phyloP scores from a whole-genome alignment of 2,888 invertebrate species.

The Conomelus anceps region DNA sequence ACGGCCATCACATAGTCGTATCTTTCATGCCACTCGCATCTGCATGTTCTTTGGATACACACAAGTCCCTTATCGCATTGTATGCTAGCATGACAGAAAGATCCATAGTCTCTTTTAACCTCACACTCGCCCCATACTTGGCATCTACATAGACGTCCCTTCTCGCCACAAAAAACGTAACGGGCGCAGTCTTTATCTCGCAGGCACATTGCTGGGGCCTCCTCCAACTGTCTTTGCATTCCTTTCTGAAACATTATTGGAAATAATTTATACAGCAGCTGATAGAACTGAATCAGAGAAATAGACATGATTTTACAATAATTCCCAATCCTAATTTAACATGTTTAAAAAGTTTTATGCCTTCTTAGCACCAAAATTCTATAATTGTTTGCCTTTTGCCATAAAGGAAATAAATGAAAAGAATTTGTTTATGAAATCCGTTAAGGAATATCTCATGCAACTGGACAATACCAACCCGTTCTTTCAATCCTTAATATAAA shows the following conservation, averaged over 20 bases:
- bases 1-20: neutral
- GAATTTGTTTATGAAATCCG: too few relatives aligned
- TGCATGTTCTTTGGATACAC: neutral
- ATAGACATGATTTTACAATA: too few relatives aligned
- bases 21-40: neutral
- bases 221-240: neutral
- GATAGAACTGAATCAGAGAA: too few relatives aligned
- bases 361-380: too few relatives aligned
- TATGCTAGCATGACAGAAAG: neutral
- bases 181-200: slow-evolving; percentile 6
- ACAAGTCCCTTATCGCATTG: slow-evolving; percentile 4
- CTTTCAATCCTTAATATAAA: too few relatives aligned
- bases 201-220: neutral
- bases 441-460: too few relatives aligned
- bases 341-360: too few relatives aligned
- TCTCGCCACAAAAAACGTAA: neutral
- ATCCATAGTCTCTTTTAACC: neutral
- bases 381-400: too few relatives aligned
- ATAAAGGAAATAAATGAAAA: too few relatives aligned
- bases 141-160: neutral
- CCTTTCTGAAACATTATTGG: neutral
- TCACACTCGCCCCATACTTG: slow-evolving; percentile 16
- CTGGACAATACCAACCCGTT: too few relatives aligned
- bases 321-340: too few relatives aligned
- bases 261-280: neutral